Evolutionary conservation across 2,797 vertebrate species (phyloP).

Genomic region (Brotula barbata): DNA sequence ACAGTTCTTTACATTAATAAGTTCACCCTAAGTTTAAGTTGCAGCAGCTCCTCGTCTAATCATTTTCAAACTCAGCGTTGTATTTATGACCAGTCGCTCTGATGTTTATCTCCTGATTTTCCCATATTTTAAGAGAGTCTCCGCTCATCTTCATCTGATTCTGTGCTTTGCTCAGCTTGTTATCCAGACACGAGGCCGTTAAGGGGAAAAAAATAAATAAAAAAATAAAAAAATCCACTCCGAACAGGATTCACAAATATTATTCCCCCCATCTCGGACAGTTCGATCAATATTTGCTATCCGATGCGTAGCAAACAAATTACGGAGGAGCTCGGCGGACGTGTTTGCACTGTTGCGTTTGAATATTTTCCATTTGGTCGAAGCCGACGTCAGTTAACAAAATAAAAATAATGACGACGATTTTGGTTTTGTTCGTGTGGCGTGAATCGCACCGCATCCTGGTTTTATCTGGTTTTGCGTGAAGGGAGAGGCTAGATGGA

Average conservation of each 20-base stretch:
- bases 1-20: not conserved
- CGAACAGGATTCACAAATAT: slow-evolving; percentile 15
- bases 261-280: slow-evolving; percentile 24
- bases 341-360: not conserved
- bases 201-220: no score
- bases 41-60: not conserved
- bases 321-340: not conserved
- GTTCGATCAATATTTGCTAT: slow-evolving; percentile 20
- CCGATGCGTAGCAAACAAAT: slow-evolving; percentile 2
- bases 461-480: slow-evolving; percentile 16
- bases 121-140: not conserved
- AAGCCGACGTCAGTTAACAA: no score
- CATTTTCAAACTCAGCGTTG: not conserved
- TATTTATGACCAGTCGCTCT: not conserved
- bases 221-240: slow-evolving; percentile 11
- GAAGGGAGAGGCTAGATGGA: no score
- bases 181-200: slow-evolving; percentile 2
- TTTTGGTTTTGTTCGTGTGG: no score
- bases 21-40: no score
- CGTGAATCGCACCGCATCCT: not conserved
- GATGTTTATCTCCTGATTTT: slow-evolving; percentile 1
- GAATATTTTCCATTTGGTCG: not conserved
- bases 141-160: slow-evolving; percentile 14
- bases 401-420: not conserved
- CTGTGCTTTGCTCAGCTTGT: slow-evolving; percentile 19